Evolutionary conservation across 2,888 invertebrate genomes (phyloP).

Genomic region (Melieria omissa): DNA sequence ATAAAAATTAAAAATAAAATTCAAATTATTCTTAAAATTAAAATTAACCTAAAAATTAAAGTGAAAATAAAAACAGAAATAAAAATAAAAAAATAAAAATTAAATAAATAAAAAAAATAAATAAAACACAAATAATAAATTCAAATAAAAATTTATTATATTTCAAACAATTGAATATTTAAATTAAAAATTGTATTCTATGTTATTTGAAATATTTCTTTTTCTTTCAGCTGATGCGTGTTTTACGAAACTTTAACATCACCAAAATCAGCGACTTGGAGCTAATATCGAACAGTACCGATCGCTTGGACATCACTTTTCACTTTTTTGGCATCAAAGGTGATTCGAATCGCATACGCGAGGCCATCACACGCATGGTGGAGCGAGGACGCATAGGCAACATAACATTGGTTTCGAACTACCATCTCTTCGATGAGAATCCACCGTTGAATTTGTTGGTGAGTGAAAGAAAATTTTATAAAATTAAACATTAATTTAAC

Average conservation of each 20-base stretch:
- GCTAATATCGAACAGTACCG: constrained; percentile 72
- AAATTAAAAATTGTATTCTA: neutral
- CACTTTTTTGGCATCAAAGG: constrained; percentile 68
- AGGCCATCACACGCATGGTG: constrained; percentile 71
- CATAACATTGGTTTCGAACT: constrained; percentile 73
- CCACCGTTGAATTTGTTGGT: constrained; percentile 79
- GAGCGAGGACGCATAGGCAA: constrained; percentile 73
- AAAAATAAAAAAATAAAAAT: too few relatives aligned
- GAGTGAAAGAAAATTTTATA: constrained; percentile 46
- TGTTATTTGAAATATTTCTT: neutral
- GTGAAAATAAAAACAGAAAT: too few relatives aligned
- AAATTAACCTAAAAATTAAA: too few relatives aligned
- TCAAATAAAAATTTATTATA: neutral
- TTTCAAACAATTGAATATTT: neutral
- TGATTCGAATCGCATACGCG: constrained; percentile 63
- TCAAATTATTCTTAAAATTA: too few relatives aligned
- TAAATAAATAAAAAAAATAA: too few relatives aligned
- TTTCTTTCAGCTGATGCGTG: constrained; percentile 72
- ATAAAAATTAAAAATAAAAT: too few relatives aligned
- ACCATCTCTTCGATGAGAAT: constrained; percentile 77
- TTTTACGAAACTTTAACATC: constrained; percentile 75
- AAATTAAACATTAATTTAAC: neutral
- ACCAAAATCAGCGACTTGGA: constrained; percentile 73
- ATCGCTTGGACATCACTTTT: constrained; percentile 69
- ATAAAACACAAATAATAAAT: neutral